A percentile compares a stretch with the other conserved stretches of the same genome.
phyloP scores from a whole-genome alignment of 2,113 vertebrate species.

The Dasyprocta punctata region DNA sequence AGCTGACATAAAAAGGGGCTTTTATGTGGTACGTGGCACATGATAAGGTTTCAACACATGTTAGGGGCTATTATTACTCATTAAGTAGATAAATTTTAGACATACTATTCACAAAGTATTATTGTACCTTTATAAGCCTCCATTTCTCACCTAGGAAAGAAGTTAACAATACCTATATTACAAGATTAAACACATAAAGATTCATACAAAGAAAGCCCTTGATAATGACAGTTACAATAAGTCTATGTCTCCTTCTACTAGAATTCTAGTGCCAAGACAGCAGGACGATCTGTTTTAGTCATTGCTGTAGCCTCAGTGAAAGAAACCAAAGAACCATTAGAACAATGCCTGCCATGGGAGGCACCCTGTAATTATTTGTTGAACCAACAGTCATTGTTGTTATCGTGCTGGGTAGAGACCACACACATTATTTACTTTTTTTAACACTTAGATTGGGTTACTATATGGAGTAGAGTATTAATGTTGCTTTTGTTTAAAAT shows the following conservation, averaged over 20 bases:
- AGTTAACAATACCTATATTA: not conserved
- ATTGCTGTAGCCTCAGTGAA: not conserved
- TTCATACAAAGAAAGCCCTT: not conserved
- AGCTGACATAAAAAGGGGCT: not conserved
- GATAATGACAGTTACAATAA: not conserved
- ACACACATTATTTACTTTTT: not conserved
- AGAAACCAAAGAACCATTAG: not conserved
- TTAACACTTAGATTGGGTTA: not conserved
- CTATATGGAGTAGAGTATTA: not conserved
- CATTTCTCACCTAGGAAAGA: not conserved
- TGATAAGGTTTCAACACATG: not conserved
- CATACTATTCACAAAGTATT: not conserved
- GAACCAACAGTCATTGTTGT: not conserved
- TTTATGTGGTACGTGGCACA: not conserved
- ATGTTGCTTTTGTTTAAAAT: constrained; percentile 25
- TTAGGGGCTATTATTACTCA: not conserved
- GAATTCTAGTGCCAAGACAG: not conserved
- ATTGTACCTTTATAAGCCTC: not conserved
- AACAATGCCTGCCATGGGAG: not conserved
- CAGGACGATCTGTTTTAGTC: not conserved
- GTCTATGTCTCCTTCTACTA: not conserved
- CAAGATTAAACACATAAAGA: not conserved
- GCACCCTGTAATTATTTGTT: not conserved
- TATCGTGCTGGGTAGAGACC: not conserved
- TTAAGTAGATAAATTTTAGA: constrained; percentile 13